phyloP scores from a whole-genome alignment of 2,888 invertebrate species.

The Clepsis dumicolana region DNA sequence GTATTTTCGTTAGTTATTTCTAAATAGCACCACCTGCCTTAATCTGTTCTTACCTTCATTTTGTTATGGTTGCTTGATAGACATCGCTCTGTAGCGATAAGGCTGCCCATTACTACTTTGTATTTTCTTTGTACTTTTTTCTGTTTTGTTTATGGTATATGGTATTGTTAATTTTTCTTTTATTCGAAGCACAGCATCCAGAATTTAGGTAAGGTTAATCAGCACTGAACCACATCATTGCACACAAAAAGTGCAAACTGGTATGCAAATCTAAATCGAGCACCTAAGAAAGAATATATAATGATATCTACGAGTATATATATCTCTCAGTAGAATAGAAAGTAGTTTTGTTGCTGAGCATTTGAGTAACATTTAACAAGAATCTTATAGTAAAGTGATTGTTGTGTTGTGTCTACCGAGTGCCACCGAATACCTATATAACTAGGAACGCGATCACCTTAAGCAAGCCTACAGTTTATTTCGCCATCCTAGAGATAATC shows the following conservation, averaged over 20 bases:
- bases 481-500: neutral
- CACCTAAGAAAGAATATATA: no score
- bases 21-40: no score
- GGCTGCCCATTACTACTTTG: no score
- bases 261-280: neutral
- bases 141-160: no score
- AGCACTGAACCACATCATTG: neutral
- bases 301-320: no score
- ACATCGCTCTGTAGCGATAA: no score
- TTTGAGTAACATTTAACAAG: neutral
- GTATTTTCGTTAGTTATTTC: no score
- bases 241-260: no score
- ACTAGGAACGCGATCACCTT: neutral
- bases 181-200: neutral
- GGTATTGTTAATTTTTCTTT: constrained; percentile 31
- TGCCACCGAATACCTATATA: neutral
- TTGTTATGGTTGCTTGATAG: no score
- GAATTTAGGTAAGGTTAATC: neutral
- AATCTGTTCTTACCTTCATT: no score
- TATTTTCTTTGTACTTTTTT: no score
- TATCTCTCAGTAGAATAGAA: neutral
- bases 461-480: neutral
- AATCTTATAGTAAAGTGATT: neutral
- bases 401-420: neutral
- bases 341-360: neutral